phyloP scores from a whole-genome alignment of 2,113 vertebrate genomes.

The Psilopsiagon aurifrons region DNA sequence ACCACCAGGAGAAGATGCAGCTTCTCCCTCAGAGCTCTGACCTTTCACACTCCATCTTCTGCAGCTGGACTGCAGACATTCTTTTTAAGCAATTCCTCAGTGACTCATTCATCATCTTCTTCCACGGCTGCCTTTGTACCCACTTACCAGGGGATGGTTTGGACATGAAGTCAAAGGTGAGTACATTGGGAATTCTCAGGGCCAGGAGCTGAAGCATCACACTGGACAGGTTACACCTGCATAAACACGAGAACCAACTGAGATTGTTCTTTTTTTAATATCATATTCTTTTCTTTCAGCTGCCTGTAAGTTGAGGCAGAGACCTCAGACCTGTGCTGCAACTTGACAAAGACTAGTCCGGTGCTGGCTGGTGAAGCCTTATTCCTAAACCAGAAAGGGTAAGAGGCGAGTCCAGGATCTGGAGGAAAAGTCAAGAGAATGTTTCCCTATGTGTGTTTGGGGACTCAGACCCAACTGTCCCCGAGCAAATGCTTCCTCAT shows the following conservation, averaged over 20 bases:
- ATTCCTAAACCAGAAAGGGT: not conserved
- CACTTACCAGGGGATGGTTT: conserved; percentile 91
- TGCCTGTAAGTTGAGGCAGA: not conserved
- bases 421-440: not conserved
- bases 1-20: not conserved
- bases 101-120: not conserved
- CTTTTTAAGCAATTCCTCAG: not conserved
- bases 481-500: not conserved
- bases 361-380: not conserved
- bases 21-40: not conserved
- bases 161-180: conserved; percentile 97
- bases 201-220: conserved; percentile 94
- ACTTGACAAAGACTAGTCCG: not conserved
- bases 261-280: not conserved
- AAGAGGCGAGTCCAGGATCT: not conserved
- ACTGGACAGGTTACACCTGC: conserved; percentile 90
- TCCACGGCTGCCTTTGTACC: not conserved
- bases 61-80: not conserved
- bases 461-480: not conserved
- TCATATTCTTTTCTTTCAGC: not conserved
- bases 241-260: not conserved
- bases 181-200: conserved; percentile 88
- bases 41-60: not conserved
- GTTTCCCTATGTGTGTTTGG: fast-evolving
- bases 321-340: not conserved